These are phyloP conservation scores for Drosophila tropicalis DNA, from an alignment of 1,140 invertebrate species.

Conservation along the genomic window DNA sequence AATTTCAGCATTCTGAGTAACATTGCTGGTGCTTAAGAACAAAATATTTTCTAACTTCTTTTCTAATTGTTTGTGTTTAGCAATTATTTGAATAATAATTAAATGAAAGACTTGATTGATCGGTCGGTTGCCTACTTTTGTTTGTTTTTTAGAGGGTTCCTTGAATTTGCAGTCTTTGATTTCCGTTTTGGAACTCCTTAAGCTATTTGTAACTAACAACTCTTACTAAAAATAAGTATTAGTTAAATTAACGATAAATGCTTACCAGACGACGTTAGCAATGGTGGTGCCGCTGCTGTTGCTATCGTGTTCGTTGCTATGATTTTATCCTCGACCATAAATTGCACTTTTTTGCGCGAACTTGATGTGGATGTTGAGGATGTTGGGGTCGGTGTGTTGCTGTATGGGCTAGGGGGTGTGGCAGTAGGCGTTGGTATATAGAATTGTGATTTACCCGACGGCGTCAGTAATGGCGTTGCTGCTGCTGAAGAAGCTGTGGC, in stretches of 20 bases:
- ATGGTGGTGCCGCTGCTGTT: conserved; percentile 31
- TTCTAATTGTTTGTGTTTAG: too few relatives aligned
- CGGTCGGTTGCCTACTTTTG: too few relatives aligned
- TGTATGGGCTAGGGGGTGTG: conserved; percentile 26
- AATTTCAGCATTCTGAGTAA: conserved; percentile 38
- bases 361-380: conserved; percentile 48
- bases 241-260: too few relatives aligned
- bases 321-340: conserved; percentile 85
- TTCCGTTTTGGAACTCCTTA: too few relatives aligned
- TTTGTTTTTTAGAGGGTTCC: too few relatives aligned
- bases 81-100: too few relatives aligned
- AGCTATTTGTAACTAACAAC: too few relatives aligned
- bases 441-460: conserved; percentile 86
- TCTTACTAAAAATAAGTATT: too few relatives aligned
- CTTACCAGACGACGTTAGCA: too few relatives aligned
- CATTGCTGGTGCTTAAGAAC: conserved; percentile 9
- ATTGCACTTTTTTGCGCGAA: conserved; percentile 85
- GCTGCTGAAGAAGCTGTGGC: conserved; percentile 21
- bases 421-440: conserved; percentile 86
- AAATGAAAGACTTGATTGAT: too few relatives aligned
- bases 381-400: conserved; percentile 26
- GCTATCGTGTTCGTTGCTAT: conserved; percentile 58
- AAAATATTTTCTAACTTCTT: too few relatives aligned
- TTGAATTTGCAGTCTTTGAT: too few relatives aligned
- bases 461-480: conserved; percentile 42